Percentiles rank a stretch among this genome's conserved stretches.
These are phyloP conservation scores for Ficedula albicollis DNA, from an alignment of 2,797 vertebrate species.

Conservation along the genomic window DNA sequence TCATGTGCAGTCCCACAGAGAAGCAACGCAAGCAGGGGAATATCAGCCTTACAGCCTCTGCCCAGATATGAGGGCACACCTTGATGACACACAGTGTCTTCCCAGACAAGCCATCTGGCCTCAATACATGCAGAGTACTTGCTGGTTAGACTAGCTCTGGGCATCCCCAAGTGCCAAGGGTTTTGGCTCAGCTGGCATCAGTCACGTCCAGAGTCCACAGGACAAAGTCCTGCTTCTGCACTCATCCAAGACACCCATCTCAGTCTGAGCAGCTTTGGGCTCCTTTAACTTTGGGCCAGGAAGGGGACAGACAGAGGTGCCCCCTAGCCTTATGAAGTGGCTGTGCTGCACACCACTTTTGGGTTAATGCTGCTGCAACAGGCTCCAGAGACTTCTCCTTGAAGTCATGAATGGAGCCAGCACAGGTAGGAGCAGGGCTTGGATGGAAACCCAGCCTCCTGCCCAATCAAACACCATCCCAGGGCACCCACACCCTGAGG, in stretches of 20 bases:
- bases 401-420: fast-evolving
- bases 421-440: neutral
- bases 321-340: neutral
- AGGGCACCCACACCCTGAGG: neutral
- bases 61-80: neutral
- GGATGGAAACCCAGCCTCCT: neutral
- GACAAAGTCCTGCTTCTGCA: neutral
- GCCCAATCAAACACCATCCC: neutral
- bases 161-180: neutral
- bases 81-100: neutral
- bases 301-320: neutral
- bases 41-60: neutral
- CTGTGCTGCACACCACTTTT: fast-evolving
- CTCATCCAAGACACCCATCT: neutral
- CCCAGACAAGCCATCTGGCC: neutral
- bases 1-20: neutral
- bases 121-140: neutral
- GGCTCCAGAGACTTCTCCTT: neutral
- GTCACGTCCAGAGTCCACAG: neutral
- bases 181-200: neutral
- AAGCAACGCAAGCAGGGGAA: neutral
- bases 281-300: neutral
- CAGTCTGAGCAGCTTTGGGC: neutral
- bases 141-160: neutral
- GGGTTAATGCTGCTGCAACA: neutral